Base-by-base conservation (phyloP, 2,888 invertebrate species). In the Eupeodes latifasciatus region DNA sequence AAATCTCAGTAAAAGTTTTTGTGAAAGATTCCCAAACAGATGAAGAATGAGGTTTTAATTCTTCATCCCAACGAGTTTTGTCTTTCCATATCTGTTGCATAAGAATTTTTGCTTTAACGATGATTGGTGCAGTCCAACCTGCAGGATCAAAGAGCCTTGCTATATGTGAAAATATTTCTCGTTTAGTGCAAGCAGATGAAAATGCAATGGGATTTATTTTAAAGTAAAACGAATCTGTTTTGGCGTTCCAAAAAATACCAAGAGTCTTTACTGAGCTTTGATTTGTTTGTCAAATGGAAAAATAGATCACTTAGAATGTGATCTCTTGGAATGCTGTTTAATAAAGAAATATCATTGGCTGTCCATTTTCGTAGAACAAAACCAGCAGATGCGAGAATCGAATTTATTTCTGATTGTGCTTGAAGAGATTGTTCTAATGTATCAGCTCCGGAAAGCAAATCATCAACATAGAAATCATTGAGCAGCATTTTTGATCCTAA, bases 291-390 rank as follows among this genome's bases (percentile, higher is more conserved):
- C 19, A 64, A 53, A 12, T 67, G n/a, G 1, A 80, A 11, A n/a
- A 80, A 79, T 5, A 61, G 69, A 3, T 61, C 61, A 14, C 19
- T 40, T n/a, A 80, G 16, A 64, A 49, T 6, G 5, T 67, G 44
- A 53, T 64, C 67, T 12, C 47, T n/a, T 34, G 64, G 67, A 12
- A 67, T 53, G 49, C 53, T 53, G 10, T 64, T 44, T 44, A 76
- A 11, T n/a, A 69, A 9, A 5, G 9, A 6, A 7, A 0, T 12
- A 6, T 64, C 2, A 57, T 90, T 87, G 2, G 82, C 47, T n/a
- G 57, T 75, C 85, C 86, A 89, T 61, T 89, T 89, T 19, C 81
- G 53, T 27, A 89, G 12, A 9, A 16, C 19, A 62, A 89, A 81
- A 12, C 81, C 85, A n/a, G 78, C 89, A 4, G 77, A 49, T 10